Percentiles rank a stretch among this genome's conserved stretches.
phyloP scores from a whole-genome alignment of 1,140 invertebrate species.

The Drosophila rufa region DNA sequence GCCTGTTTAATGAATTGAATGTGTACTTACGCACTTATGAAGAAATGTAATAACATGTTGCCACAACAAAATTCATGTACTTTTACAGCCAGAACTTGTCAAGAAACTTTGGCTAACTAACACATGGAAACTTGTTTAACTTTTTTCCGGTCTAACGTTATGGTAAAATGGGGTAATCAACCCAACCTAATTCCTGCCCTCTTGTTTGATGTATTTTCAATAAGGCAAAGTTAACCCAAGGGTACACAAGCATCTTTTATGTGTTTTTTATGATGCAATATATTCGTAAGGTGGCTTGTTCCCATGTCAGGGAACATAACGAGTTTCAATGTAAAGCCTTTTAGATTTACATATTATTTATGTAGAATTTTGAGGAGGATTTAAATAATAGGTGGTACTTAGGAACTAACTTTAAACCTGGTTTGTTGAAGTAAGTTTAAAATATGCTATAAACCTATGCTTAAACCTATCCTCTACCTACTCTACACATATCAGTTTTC shows the following conservation, averaged over 20 bases:
- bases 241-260: conserved; percentile 5
- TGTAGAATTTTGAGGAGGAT: neutral
- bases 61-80: neutral
- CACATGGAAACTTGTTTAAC: conserved; percentile 10
- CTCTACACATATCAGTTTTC: neutral
- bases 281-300: conserved; percentile 6
- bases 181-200: neutral
- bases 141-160: conserved; percentile 1
- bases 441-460: neutral
- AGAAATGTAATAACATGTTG: conserved; percentile 6
- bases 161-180: neutral
- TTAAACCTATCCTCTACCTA: neutral
- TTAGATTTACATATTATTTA: neutral
- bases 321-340: neutral
- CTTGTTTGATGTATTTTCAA: conserved; percentile 19
- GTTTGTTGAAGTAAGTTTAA: no score
- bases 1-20: conserved; percentile 1
- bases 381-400: neutral
- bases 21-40: neutral
- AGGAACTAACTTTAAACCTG: neutral
- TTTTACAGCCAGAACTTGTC: conserved; percentile 13
- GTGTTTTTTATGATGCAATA: conserved; percentile 29
- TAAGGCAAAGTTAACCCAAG: conserved; percentile 16
- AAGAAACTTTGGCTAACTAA: conserved; percentile 8
- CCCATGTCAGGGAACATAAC: neutral